Base-by-base conservation (phyloP, 2,113 vertebrate species). In the Labrus mixtus region DNA sequence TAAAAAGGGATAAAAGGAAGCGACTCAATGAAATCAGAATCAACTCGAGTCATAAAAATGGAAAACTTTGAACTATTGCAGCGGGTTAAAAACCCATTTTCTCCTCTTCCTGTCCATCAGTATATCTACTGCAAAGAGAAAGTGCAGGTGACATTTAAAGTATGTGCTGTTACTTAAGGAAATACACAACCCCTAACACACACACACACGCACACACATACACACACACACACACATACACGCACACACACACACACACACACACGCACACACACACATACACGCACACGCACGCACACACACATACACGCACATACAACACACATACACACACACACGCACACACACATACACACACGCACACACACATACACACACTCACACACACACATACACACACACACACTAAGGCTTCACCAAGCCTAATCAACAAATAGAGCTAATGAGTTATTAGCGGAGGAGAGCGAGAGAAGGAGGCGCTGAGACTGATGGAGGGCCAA, bases 361-460 rank as follows among this genome's bases (percentile, higher is more conserved):
- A n/a, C n/a, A n/a, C n/a, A n/a, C n/a, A n/a, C n/a, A n/a, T 37
- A 8, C 36, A 37, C 8, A 37, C 36, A 37, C 36, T 8, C 8
- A 46, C 56, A 70, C 72, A 33, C 71, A 65, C 59, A 33, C 70
- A 75, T 68, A 72, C 77, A 68, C 77, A 73, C 64, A 74, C 66
- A 68, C 45, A 72, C 69, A 19, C 43, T 6, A 4, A 1, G 23
- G 66, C 20, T 43, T 41, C 29, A 37, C 2, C 48, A 60, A n/a
- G 48, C 19, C 41, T 57, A 76, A 83, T 81, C 63, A 76, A 65
- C 48, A 57, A 80, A 88, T 76, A 84, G 78, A 80, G 73, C 83
- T 90, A 92, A 90, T 88, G 89, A 93, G 92, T 92, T 94, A 90
- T 92, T 81, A 89, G 61, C 64, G 61, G 33, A 15, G 8, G 60